phyloP scores from a whole-genome alignment of 2,888 invertebrate species.

The Xylophagus ater region DNA sequence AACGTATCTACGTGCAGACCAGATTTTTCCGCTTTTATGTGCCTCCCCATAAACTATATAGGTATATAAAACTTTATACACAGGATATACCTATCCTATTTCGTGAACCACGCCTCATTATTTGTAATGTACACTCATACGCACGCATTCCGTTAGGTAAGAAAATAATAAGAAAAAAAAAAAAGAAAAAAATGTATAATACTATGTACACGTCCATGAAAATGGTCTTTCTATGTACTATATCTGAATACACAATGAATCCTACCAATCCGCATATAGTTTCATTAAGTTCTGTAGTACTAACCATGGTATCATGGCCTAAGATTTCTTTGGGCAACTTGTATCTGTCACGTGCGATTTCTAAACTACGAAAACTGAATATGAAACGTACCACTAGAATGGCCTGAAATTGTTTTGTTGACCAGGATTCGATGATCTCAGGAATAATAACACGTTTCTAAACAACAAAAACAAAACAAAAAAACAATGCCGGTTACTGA shows the following conservation, averaged over 20 bases:
- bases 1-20: slow-evolving; percentile 17
- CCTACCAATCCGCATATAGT: no score
- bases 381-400: slow-evolving; percentile 12
- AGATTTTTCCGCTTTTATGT: slow-evolving; percentile 13
- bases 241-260: slow-evolving; percentile 16
- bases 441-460: slow-evolving; percentile 16
- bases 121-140: no score
- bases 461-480: no score
- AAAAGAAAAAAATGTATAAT: no score
- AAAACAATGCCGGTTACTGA: no score
- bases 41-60: background rate
- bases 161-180: no score
- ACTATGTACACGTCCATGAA: no score
- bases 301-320: slow-evolving; percentile 10
- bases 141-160: no score
- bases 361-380: slow-evolving; percentile 15
- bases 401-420: slow-evolving; percentile 16
- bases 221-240: slow-evolving; percentile 14
- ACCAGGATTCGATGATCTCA: slow-evolving; percentile 13
- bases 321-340: slow-evolving; percentile 12
- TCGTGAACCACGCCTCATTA: slow-evolving; percentile 14
- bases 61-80: background rate
- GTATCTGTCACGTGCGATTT: slow-evolving; percentile 13
- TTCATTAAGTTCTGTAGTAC: slow-evolving; percentile 10
- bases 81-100: slow-evolving; percentile 5